phyloP scores from a whole-genome alignment of 2,797 vertebrate genomes.

The Yasuhikotakia modesta region DNA sequence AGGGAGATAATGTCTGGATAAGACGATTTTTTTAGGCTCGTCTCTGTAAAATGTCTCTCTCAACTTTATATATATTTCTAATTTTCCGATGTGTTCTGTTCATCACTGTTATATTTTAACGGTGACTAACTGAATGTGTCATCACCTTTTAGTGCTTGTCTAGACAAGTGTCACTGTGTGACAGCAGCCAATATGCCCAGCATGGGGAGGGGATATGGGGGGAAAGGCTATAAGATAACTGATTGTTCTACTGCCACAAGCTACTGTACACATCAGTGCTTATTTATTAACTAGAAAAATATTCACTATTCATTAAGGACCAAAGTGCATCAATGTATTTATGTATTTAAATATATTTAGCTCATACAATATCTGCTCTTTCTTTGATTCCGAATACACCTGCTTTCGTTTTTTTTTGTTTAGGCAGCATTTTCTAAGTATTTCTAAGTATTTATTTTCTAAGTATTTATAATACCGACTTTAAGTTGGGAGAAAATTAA shows the following conservation, averaged over 20 bases:
- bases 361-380: not conserved
- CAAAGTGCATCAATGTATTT: slow-evolving; percentile 15
- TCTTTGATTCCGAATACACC: not conserved
- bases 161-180: slow-evolving; percentile 23
- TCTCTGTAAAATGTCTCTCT: slow-evolving; percentile 15
- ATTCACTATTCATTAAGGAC: slow-evolving; percentile 4
- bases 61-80: slow-evolving; percentile 12
- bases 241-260: slow-evolving; percentile 24
- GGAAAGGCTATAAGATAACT: slow-evolving; percentile 16
- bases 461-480: not conserved
- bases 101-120: not conserved
- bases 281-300: slow-evolving; percentile 34
- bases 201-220: not conserved
- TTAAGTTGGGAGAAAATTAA: not conserved
- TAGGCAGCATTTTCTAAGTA: not conserved
- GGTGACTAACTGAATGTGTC: slow-evolving; percentile 24
- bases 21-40: not conserved
- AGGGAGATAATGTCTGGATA: not conserved
- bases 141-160: slow-evolving; percentile 16
- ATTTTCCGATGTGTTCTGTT: slow-evolving; percentile 13
- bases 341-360: not conserved
- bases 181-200: slow-evolving; percentile 17
- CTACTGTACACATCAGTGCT: slow-evolving; percentile 27
- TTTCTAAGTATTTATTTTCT: not conserved
- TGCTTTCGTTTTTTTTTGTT: not conserved